Evolutionary conservation across 2,113 vertebrate genomes (phyloP), one percentile per base, ranked within the genome.

Genomic region (Rhinopomastus cyanomelas): DNA sequence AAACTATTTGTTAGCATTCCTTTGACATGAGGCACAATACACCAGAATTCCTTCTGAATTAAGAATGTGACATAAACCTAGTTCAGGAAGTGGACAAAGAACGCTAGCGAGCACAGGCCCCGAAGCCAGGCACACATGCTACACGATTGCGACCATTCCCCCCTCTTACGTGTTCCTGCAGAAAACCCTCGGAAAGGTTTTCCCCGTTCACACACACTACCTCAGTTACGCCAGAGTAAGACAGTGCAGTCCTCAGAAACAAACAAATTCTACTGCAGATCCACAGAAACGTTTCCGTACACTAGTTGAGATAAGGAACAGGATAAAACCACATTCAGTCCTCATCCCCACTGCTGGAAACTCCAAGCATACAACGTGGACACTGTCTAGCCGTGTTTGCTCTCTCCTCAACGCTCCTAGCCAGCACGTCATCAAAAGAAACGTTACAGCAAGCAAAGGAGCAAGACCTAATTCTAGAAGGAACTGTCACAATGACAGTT

Each of bases 1-100:
- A 94, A 92, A 57, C 19, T 29, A 57, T 79, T 84, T 93, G 37
- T 72, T 95, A 94, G 88, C 49, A 75, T 88, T 93, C n/a, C 46
- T 92, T 64, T 81, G 88, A 81, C 27, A 46, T 65, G 57, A 81
- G 26, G 67, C 36, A 64, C 11, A 79, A 91, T 75, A 29, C 53
- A 81, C 51, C 79, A 73, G 71, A 92, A 93, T 49, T 84, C 46
- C 87, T 85, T 84, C 81, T 65, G 65, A 90, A 89, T 67, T 81
- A 55, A 5, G 13, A 78, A 53, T 19, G 16, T 25, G 44, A 92
- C 62, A 88, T 65, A 93, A 95, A 79, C 71, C 52, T 55, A 53
- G 51, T 81, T 79, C 39, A 92, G 46, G 52, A 89, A 90, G 0
- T 57, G 32, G 64, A 89, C 7, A 5, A 82, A 79, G 55, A 19